A percentile compares a stretch with the other conserved stretches of the same genome.
Conservation (phyloP, 92 coral and sea anemone species). For the Actinernus sp. region DNA sequence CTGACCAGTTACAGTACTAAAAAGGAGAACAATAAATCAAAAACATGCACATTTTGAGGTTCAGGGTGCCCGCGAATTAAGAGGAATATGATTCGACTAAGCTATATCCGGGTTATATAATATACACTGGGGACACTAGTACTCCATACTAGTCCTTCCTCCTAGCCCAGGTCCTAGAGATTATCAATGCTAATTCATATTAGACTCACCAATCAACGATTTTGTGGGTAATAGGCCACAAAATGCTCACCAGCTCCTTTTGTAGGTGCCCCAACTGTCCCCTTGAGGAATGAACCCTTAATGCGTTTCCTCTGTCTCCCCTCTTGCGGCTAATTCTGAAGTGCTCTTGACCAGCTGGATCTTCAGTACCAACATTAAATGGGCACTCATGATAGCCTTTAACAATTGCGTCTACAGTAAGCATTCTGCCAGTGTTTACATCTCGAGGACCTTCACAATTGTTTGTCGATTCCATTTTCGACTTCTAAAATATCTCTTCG, state of each 20-base stretch:
- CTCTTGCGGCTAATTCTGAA: constrained; percentile 16
- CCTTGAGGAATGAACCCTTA: constrained; percentile 20
- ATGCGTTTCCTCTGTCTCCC: constrained; percentile 34
- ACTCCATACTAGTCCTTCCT: no score
- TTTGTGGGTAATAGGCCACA: constrained; percentile 23
- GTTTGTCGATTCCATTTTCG: no score
- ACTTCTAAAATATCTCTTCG: no score
- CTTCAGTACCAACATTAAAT: constrained; percentile 9
- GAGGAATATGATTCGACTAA: no score
- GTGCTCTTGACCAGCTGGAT: no score
- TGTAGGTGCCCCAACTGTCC: constrained; percentile 40
- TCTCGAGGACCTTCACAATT: no score
- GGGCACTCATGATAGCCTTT: constrained; percentile 20
- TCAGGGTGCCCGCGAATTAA: no score
- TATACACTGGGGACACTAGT: no score
- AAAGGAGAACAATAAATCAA: constrained; percentile 8
- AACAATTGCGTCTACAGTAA: constrained; percentile 1
- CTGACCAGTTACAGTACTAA: constrained; percentile 32
- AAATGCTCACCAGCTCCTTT: constrained; percentile 15
- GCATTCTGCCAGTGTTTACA: neutral
- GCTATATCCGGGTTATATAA: no score
- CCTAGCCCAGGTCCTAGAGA: no score
- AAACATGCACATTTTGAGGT: no score
- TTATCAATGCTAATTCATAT: no score
- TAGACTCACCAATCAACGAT: constrained; percentile 1